Base-by-base conservation (phyloP, 1,140 invertebrate genomes). In the Drosophila sproati region DNA sequence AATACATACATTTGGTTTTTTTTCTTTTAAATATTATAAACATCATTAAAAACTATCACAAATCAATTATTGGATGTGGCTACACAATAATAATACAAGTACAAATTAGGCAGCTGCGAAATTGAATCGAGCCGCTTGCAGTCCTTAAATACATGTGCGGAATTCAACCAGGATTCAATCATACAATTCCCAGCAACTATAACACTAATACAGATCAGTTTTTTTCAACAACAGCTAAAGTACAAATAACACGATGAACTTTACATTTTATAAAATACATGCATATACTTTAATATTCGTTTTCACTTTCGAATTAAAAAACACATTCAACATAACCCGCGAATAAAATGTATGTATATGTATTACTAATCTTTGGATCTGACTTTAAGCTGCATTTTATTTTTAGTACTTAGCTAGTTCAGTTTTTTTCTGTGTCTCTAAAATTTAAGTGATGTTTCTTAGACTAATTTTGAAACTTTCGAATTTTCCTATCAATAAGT, bases 41-140 rank as follows among this genome's bases (percentile, higher is more conserved):
- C 77, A 74, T 89, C 82, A 66, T 89, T 88, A 81, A 81, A 89
- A 89, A 89, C 86, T 89, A 89, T 89, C 85, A 89, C 85, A 89
- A 89, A 89, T 89, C 66, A 90, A 89, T 89, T 89, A 89, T 90
- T 85, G 81, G 75, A 73, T 89, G 73, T 89, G 77, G 67, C 77
- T 89, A 89, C 80, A 85, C 64, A 89, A 85, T 70, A 78, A 78
- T 70, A 89, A 71, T 80, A 85, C 67, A 86, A 52, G 39, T 52
- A 75, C 52, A 74, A 50, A 74, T 59, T 69, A 70, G 66, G 64
- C 50, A 68, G 51, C 75, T 73, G 52, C 70, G 29, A 43, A 63
- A 67, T 66, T 20, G 45, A 51, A 52, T 35, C 10, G 31, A 69
- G 66, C 35, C 32, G 55, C 43, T 39, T 29, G 5, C 66, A 63